Conservation (phyloP, 2,888 invertebrate species). For the Aphodius sticticus region DNA sequence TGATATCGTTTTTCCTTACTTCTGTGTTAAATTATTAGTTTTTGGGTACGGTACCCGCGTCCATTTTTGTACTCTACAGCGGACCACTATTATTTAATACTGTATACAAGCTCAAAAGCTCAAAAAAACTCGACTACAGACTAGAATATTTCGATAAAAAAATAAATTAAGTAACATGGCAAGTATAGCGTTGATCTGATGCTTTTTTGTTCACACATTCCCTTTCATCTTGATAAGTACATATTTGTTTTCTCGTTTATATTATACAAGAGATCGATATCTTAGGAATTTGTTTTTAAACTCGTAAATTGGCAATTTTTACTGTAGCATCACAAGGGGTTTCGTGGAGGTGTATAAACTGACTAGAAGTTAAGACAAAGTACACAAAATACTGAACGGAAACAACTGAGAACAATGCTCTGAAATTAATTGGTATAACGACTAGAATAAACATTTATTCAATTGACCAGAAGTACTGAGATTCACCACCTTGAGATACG, state of each 20-base stretch:
- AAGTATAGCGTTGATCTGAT: slow-evolving; percentile 41
- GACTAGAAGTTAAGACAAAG: slow-evolving; percentile 18
- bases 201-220: slow-evolving; percentile 26
- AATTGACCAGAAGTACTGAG: slow-evolving; percentile 6
- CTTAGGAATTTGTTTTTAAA: slow-evolving; percentile 26
- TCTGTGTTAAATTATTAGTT: slow-evolving; percentile 31
- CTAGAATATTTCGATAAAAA: slow-evolving; percentile 46
- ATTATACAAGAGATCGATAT: slow-evolving; percentile 24
- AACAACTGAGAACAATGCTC: background rate
- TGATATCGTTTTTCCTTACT: slow-evolving; percentile 11
- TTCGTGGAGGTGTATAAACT: background rate
- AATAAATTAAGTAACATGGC: slow-evolving; percentile 43
- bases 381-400: slow-evolving; percentile 10
- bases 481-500: background rate
- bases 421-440: slow-evolving; percentile 19
- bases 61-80: slow-evolving; percentile 47
- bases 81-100: slow-evolving; percentile 50
- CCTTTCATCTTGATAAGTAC: slow-evolving; percentile 20
- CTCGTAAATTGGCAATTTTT: slow-evolving; percentile 21
- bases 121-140: slow-evolving; percentile 37
- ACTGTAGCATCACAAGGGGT: slow-evolving; percentile 40
- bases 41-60: slow-evolving; percentile 53
- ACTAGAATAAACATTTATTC: slow-evolving; percentile 14
- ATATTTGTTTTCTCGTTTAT: background rate
- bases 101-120: slow-evolving; percentile 49